Base-by-base conservation (phyloP, 2,113 vertebrate species). In the Neotoma lepida region DNA sequence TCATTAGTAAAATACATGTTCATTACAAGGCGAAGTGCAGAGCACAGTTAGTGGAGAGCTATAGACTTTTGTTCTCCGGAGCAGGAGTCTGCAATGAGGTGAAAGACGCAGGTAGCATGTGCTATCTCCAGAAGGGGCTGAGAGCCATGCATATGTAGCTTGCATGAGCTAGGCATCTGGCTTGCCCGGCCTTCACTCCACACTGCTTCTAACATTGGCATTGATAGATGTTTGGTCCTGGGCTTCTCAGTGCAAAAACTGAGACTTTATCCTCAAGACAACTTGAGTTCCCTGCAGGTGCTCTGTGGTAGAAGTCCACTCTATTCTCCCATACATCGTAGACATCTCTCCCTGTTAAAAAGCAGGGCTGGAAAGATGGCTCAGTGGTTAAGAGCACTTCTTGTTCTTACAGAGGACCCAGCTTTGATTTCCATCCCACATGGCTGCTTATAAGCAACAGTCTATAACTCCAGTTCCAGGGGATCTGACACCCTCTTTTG, bases 121-220 rank as follows among this genome's bases (percentile, higher is more conserved):
- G 0, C 4, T 6, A 1, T 2, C 20, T n/a, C 22, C 22, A 39
- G 71, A 41, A 22, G 5, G 24, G 0, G 17, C 9, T 4, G 9
- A 8, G 18, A 3, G 39, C 5, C 30, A 9, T 14, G 7, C 22
- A 26, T 3, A 26, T 0, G 0, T 7, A 9, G 24, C 20, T 1
- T 9, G 1, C 14, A 9, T 6, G 12, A 13, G 0, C 61, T 0
- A 51, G 66, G n/a, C 2, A 0, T 39, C 5, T 28, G 4, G 1
- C 20, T 14, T 0, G 1, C 33, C 30, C 49, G 24, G 4, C 64
- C 76, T 20, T 20, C 61, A n/a, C 33, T n/a, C 8, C 0, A 0
- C 9, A 24, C 33, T 10, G 28, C 58, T 44, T 68, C 6, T 22
- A 28, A 51, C 33, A 49, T 0, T 0, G 4, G 3, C 35, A 1